These are phyloP conservation scores for Poecilia latipinna DNA, from an alignment of 2,113 vertebrate species.

Conservation along the genomic window DNA sequence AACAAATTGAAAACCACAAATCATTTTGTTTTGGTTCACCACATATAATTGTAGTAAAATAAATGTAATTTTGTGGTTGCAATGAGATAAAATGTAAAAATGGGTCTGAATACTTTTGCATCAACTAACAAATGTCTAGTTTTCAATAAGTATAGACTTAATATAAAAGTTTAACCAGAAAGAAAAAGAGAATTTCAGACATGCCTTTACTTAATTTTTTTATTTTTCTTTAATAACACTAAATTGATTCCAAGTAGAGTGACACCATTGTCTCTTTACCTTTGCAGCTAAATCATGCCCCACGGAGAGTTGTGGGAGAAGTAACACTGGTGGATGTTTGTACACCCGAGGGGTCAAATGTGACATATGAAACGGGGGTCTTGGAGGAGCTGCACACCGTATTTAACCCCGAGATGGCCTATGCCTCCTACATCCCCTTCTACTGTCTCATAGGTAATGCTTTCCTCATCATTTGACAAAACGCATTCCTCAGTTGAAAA, in stretches of 20 bases:
- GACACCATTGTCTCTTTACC: not conserved
- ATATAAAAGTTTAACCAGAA: not conserved
- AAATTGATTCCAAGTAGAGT: not conserved
- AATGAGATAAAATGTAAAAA: not conserved
- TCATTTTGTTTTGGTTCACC: not conserved
- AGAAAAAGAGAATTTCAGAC: not conserved
- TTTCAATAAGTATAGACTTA: not conserved
- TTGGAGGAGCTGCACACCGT: constrained; percentile 92
- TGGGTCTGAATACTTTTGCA: not conserved
- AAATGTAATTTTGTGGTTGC: not conserved
- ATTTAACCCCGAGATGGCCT: constrained; percentile 94
- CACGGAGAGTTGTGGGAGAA: constrained; percentile 80
- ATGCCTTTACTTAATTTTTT: not conserved
- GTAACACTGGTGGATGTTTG: constrained; percentile 80
- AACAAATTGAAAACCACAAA: not conserved
- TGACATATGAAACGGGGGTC: constrained; percentile 81
- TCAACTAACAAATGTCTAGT: not conserved
- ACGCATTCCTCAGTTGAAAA: not conserved
- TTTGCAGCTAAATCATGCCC: constrained; percentile 70
- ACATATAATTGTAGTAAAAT: not conserved
- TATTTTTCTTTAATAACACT: not conserved
- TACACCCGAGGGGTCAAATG: constrained; percentile 76
- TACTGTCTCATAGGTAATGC: constrained; percentile 90
- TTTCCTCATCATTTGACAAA: not conserved
- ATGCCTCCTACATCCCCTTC: constrained; percentile 94